Base-by-base conservation (phyloP, 2,113 vertebrate genomes). In the Leptocoma aspasia region DNA sequence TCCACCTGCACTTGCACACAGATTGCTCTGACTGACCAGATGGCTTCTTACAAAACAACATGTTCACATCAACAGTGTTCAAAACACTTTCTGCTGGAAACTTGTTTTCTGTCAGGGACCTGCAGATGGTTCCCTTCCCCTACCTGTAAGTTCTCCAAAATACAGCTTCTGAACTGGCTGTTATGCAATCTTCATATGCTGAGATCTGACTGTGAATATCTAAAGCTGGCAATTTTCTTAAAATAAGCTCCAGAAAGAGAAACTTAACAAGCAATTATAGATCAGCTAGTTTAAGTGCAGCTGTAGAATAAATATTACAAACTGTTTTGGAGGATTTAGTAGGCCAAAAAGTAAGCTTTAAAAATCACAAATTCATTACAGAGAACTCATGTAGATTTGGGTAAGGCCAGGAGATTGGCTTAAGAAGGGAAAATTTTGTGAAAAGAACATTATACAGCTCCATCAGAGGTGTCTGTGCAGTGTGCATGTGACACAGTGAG, bases 91-190 rank as follows among this genome's bases (percentile, higher is more conserved):
- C 63, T 70, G 65, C 72, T 73, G 59, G 26, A 57, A 49, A 44
- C 54, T 86, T 78, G 31, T 41, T 68, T 95, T 75, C 83, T 72
- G 61, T 56, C 72, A 72, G 45, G 80, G 77, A 72, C 77, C 93
- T 95, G 94, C 91, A 92, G 91, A 92, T 89, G 91, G 84, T 92
- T 94, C 91, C 84, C 73, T 94, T 95, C 78, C 73, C 64, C 80
- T 91, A 83, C 83, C 91, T 94, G 6, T 45, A 71, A 56, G 17
- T 57, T 87, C 78, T 87, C 64, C 65, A 86, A 87, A 95, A 92
- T 50, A 53, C 4, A 53, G 18, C 80, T 70, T 77, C 86, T 81
- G 77, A 70, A 60, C 61, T 41, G 41, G 41, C 49, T 89, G 53
- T 89, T 82, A 94, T 1, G 21, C 61, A 95, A 79, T 45, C 81